Evolutionary conservation across 2,797 vertebrate genomes (phyloP).

Genomic region (Toxotes lorentzi): DNA sequence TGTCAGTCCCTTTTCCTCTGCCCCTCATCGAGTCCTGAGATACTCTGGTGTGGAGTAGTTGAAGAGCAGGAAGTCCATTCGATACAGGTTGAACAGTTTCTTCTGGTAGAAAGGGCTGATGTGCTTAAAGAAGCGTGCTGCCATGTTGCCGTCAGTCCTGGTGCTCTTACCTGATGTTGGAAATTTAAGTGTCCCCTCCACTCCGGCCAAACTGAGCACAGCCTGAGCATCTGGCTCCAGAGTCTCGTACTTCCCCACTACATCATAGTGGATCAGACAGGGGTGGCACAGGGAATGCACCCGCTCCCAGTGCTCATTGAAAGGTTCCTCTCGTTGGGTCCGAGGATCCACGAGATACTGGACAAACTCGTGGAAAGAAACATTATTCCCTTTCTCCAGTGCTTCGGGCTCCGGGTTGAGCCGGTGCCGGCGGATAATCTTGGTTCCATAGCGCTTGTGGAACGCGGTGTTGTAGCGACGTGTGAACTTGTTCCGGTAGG

Average conservation of each 20-base stretch:
- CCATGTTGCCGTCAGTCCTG: slow-evolving; percentile 87
- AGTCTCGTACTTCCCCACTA: slow-evolving; percentile 97
- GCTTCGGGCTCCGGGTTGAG: slow-evolving; percentile 82
- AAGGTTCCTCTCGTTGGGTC: slow-evolving; percentile 91
- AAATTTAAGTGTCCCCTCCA: slow-evolving; percentile 85
- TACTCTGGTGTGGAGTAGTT: slow-evolving; percentile 95
- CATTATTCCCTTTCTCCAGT: slow-evolving; percentile 88
- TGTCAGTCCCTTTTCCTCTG: not conserved
- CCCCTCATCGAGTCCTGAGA: slow-evolving; percentile 86
- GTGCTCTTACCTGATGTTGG: slow-evolving; percentile 87
- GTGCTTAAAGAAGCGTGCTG: slow-evolving; percentile 90
- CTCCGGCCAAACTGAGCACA: slow-evolving; percentile 88
- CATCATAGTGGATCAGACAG: slow-evolving; percentile 93
- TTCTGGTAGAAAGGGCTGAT: slow-evolving; percentile 94
- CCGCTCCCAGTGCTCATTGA: slow-evolving; percentile 98
- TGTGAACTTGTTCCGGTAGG: slow-evolving; percentile 95
- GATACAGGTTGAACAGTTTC: slow-evolving; percentile 94
- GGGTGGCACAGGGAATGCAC: slow-evolving; percentile 96
- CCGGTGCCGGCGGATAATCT: slow-evolving; percentile 91
- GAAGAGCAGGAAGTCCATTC: slow-evolving; percentile 97
- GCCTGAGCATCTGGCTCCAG: slow-evolving; percentile 90
- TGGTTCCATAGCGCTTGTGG: slow-evolving; percentile 94
- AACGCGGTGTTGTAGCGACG: slow-evolving; percentile 94
- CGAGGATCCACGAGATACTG: slow-evolving; percentile 93
- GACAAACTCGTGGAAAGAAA: slow-evolving; percentile 93